Conservation (phyloP, 1,140 invertebrate species). For the Caenorhabditis brenneri region DNA sequence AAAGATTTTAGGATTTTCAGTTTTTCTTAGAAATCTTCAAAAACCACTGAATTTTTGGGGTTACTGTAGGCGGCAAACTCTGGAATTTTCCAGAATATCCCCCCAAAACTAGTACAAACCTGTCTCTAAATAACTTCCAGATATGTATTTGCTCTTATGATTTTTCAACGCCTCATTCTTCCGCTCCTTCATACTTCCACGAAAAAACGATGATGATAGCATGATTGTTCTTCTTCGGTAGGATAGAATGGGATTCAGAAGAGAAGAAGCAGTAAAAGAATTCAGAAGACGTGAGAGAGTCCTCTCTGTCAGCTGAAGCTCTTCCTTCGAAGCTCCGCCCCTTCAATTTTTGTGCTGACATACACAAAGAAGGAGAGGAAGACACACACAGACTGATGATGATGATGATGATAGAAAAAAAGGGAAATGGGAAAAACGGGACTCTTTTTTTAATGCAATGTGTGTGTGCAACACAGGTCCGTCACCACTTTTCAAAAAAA, state of each 20-base stretch:
- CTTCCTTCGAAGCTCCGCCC: neutral
- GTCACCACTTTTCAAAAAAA: neutral
- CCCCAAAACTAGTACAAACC: neutral
- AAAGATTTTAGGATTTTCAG: too few species aligned
- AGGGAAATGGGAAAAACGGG: neutral
- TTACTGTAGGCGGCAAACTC: neutral
- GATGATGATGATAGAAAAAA: neutral
- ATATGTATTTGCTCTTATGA: slow-evolving; percentile 36
- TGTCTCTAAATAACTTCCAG: slow-evolving; percentile 16
- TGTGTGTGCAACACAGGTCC: neutral
- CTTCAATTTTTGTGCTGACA: neutral
- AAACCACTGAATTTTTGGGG: neutral
- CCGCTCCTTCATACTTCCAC: slow-evolving; percentile 37
- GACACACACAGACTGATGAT: neutral
- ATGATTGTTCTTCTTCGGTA: too few species aligned
- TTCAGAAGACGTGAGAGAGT: too few species aligned
- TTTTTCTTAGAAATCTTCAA: too few species aligned
- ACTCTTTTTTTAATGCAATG: slow-evolving; percentile 13
- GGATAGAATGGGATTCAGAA: neutral
- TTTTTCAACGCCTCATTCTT: slow-evolving; percentile 35
- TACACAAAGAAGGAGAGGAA: neutral
- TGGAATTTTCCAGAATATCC: neutral
- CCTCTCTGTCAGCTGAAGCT: too few species aligned
- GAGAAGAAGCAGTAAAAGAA: neutral
- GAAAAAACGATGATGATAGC: slow-evolving; percentile 25